A percentile compares a stretch with the other conserved stretches of the same genome.
phyloP scores from a whole-genome alignment of 2,888 invertebrate species.

The Atrina japonica region DNA sequence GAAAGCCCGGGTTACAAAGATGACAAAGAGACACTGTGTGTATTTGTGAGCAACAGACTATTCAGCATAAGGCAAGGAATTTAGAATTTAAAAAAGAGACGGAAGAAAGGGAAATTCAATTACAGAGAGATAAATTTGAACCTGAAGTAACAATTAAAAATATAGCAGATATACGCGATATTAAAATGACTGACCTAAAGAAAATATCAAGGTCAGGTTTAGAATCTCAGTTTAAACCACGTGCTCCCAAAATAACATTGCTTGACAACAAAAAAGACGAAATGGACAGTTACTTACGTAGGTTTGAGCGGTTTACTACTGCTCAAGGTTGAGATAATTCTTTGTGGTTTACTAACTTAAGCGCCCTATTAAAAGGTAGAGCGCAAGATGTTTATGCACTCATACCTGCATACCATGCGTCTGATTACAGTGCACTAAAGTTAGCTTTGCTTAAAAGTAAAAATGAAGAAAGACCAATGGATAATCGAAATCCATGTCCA shows the following conservation, averaged over 20 bases:
- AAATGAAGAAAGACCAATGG: no score
- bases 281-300: conserved; percentile 23
- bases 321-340: conserved; percentile 12
- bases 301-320: conserved; percentile 24
- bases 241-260: conserved; percentile 20
- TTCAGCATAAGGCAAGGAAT: no score
- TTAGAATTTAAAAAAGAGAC: no score
- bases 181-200: no score
- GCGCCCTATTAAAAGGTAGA: no score
- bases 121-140: neutral
- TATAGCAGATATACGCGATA: neutral
- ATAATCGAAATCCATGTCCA: no score
- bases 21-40: no score
- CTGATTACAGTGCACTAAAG: conserved; percentile 30
- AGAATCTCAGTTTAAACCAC: neutral
- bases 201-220: neutral
- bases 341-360: conserved; percentile 28
- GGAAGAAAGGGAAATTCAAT: no score
- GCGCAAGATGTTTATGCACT: conserved; percentile 25
- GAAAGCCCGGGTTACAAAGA: no score
- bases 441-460: conserved; percentile 17
- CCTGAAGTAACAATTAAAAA: neutral
- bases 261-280: conserved; percentile 18
- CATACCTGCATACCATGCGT: conserved; percentile 4
- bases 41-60: no score